Conservation (phyloP, 2,797 vertebrate species). For the Lagorchestes hirsutus region DNA sequence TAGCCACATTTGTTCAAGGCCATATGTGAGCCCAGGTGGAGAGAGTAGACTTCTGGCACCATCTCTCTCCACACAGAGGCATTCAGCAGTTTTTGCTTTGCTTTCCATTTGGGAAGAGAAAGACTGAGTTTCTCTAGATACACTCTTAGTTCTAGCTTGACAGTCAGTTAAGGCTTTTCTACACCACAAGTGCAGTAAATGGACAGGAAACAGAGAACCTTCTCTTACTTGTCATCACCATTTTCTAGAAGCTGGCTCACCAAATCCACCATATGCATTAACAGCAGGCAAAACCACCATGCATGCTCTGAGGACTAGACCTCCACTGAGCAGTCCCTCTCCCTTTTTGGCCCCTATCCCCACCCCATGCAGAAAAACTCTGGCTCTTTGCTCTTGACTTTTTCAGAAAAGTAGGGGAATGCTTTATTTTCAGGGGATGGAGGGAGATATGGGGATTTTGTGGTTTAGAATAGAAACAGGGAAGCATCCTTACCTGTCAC, state of each 20-base stretch:
- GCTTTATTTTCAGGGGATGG: not conserved
- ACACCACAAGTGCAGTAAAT: not conserved
- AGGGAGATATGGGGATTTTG: not conserved
- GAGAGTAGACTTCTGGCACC: not conserved
- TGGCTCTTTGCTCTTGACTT: not conserved
- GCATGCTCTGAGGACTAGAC: not conserved
- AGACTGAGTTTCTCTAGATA: not conserved
- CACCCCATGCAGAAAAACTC: not conserved
- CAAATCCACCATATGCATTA: not conserved
- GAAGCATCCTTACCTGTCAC: too few relatives aligned
- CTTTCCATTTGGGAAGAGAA: not conserved
- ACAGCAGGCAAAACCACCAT: not conserved
- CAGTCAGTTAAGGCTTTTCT: not conserved
- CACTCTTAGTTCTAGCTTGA: not conserved
- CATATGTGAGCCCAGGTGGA: not conserved
- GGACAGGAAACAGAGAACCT: not conserved
- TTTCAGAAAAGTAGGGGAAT: not conserved
- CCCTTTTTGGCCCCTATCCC: not conserved
- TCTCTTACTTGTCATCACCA: too few relatives aligned
- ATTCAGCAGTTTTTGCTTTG: not conserved
- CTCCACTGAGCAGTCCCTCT: not conserved
- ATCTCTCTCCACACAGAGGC: not conserved
- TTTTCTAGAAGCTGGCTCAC: not conserved
- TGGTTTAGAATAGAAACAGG: not conserved
- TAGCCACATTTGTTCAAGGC: not conserved